Conservation (phyloP, 2,888 invertebrate genomes). For the Linnaemya vulpina region DNA sequence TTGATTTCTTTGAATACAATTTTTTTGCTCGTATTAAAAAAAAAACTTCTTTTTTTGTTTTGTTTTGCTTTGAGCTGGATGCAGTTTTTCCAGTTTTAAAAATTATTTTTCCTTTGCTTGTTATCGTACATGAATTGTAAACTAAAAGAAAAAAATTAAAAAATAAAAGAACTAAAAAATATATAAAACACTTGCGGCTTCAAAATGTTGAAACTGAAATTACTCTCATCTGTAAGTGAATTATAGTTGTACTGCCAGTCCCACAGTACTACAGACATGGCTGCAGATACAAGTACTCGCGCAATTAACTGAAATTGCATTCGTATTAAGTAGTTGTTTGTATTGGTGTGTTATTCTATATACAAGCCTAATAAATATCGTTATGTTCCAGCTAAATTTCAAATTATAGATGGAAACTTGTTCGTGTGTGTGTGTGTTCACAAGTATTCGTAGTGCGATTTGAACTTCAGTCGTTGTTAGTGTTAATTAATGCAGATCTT, state of each 20-base stretch:
- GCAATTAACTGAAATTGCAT: conserved; percentile 1
- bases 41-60: conserved; percentile 19
- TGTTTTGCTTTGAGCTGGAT: conserved; percentile 33
- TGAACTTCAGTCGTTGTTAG: background rate
- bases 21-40: conserved; percentile 13
- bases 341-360: conserved; percentile 11
- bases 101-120: conserved; percentile 23
- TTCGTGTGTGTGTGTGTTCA: background rate
- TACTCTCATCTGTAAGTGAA: conserved; percentile 63
- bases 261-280: conserved; percentile 19
- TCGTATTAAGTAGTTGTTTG: background rate
- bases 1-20: conserved; percentile 40
- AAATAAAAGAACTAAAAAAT: conserved; percentile 34
- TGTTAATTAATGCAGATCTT: conserved; percentile 27
- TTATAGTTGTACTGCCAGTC: conserved; percentile 23
- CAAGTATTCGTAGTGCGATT: background rate
- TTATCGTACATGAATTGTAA: conserved; percentile 49
- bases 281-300: background rate
- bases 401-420: background rate
- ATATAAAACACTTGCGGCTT: conserved; percentile 73
- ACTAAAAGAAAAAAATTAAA: conserved; percentile 43
- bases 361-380: conserved; percentile 23
- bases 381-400: conserved; percentile 23
- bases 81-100: conserved; percentile 70
- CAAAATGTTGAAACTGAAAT: conserved; percentile 73